Evolutionary conservation across 2,113 vertebrate species (phyloP).

Genomic region (Miniopterus natalensis): DNA sequence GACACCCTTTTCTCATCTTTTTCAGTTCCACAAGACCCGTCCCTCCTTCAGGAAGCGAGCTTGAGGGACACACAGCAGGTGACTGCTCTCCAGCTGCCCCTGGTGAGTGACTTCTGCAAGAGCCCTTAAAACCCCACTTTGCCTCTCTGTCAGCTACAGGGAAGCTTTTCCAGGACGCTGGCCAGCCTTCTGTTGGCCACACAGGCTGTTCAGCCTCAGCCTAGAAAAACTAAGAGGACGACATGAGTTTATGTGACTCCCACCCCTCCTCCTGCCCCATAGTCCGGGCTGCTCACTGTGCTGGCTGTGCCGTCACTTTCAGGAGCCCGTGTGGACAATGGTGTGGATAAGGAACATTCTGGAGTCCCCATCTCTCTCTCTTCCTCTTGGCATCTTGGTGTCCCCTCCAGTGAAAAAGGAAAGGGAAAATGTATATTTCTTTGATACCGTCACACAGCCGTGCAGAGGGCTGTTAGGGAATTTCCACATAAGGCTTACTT

Average conservation of each 20-base stretch:
- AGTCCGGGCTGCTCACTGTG: neutral
- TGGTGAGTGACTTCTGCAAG: conserved; percentile 66
- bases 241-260: neutral
- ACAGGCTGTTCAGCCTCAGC: neutral
- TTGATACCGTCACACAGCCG: fast-evolving
- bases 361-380: too few relatives aligned
- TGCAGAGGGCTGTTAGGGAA: neutral
- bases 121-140: neutral
- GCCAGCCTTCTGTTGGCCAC: neutral
- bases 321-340: neutral
- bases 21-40: conserved; percentile 55
- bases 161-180: neutral
- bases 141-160: neutral
- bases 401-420: neutral
- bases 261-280: neutral
- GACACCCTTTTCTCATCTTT: conserved; percentile 38
- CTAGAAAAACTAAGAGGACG: neutral
- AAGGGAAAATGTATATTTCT: neutral
- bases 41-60: conserved; percentile 57
- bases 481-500: too few relatives aligned
- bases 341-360: neutral
- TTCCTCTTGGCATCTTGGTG: neutral
- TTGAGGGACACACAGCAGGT: conserved; percentile 5
- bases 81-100: conserved; percentile 71
- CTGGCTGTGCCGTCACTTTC: neutral